Conservation (phyloP, 2,888 invertebrate species). For the Odontothrips loti region DNA sequence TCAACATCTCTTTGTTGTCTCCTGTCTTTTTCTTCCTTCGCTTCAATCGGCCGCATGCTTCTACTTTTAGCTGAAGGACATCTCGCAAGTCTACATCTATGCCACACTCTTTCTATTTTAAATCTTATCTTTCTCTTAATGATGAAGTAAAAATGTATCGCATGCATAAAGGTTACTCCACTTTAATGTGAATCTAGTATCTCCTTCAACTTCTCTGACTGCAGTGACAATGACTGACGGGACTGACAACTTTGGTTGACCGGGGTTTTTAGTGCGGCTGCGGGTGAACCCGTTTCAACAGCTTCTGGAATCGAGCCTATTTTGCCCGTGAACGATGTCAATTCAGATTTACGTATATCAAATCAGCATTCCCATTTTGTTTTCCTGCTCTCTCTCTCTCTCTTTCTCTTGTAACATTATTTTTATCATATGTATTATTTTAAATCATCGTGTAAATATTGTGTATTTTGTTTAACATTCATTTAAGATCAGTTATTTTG, state of each 20-base stretch:
- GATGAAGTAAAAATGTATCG: not conserved
- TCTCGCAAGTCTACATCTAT: not conserved
- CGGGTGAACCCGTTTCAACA: conserved; percentile 11
- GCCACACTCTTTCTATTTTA: conserved; percentile 17
- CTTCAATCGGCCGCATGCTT: not conserved
- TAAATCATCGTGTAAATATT: not conserved
- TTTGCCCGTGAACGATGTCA: conserved; percentile 24
- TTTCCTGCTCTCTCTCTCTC: not conserved
- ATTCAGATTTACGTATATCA: conserved; percentile 10
- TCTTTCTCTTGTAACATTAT: not conserved
- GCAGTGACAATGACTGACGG: conserved; percentile 14
- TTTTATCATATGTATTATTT: not conserved
- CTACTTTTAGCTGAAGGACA: not conserved
- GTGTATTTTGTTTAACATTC: not conserved
- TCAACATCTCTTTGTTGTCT: not conserved
- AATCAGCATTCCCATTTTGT: conserved; percentile 17
- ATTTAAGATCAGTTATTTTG: not conserved
- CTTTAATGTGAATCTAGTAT: not conserved
- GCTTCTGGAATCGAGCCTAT: conserved; percentile 7
- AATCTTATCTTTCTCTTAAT: conserved; percentile 27
- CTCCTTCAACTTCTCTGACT: conserved; percentile 7
- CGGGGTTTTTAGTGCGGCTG: not conserved
- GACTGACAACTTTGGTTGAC: conserved; percentile 13
- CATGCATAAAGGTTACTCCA: conserved; percentile 7
- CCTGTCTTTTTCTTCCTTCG: not conserved